Evolutionary conservation across 2,888 invertebrate genomes (phyloP), one percentile per base, ranked within the genome.

Genomic region (Heliconius erato): DNA sequence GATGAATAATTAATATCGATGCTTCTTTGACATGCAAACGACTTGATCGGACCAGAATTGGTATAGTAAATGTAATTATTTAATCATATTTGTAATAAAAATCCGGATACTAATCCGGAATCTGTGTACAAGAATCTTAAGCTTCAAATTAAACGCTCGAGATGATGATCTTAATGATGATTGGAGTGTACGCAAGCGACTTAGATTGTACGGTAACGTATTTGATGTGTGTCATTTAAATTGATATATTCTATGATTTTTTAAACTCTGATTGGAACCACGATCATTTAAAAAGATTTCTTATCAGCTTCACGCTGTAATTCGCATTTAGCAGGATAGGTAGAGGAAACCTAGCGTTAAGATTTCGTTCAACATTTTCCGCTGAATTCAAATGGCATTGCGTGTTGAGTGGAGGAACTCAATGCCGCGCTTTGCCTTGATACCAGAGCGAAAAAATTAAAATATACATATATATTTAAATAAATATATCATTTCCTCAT

Each of bases 1-100:
- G 91, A 93, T 91, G 93, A 94, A 92, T 93, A 92, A 94, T 94
- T 94, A 93, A 94, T 94, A 90, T 88, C 88, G 85, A 87, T 88
- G 83, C 87, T 87, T 86, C 88, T 92, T 90, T 92, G 92, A 92
- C 91, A 91, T 86, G 88, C 88, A 88, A 89, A 91, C 88, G 85
- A 86, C 85, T 89, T 89, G 87, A 90, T 92, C 86, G 83, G 85
- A 87, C 88, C 86, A 68, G 74, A 82, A 85, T 84, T 67, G 72
- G 79, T 79, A 76, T 72, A 63, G 74, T 74, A 44, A 65, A 49
- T 44, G 54, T 44, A 32, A 81, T 78, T 78, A 77, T 76, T 63
- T 77, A 40, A 76, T 76, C 40, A 69, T 69, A 69, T 44, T 81
- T 77, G n/a, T 76, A 59, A 77, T 81, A 69, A 71, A 77, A 59